Evolutionary conservation across 2,888 invertebrate species (phyloP).

Genomic region (Allygus modestus): DNA sequence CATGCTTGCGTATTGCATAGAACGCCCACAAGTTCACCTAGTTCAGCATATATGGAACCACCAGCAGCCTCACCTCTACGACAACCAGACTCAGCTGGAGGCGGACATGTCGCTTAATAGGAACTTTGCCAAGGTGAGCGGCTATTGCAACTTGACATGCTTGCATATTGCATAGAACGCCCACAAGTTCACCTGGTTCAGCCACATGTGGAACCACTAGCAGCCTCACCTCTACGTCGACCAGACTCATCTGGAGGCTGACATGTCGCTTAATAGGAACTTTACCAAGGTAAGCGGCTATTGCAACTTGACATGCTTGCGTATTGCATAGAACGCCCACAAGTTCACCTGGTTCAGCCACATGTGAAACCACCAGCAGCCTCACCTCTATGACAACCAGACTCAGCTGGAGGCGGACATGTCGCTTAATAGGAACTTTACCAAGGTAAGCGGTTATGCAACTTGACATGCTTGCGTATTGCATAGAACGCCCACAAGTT

Average conservation of each 20-base stretch:
- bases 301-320: no score
- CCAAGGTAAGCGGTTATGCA: background rate
- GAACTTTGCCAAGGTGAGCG: conserved; percentile 71
- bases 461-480: conserved; percentile 63
- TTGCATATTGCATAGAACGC: conserved; percentile 82
- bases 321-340: conserved; percentile 83
- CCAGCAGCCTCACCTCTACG: conserved; percentile 97
- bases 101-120: conserved; percentile 96
- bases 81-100: conserved; percentile 91
- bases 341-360: conserved; percentile 97
- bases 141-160: no score
- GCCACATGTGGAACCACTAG: conserved; percentile 99
- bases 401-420: conserved; percentile 93
- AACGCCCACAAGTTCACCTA: conserved; percentile 92
- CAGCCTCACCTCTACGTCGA: conserved; percentile 97
- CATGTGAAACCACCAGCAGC: conserved; percentile 99
- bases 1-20: conserved; percentile 78
- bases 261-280: conserved; percentile 94
- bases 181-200: conserved; percentile 95
- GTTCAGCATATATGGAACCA: conserved; percentile 99
- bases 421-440: conserved; percentile 87
- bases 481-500: conserved; percentile 90
- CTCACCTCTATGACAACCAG: conserved; percentile 94
- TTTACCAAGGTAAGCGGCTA: background rate
- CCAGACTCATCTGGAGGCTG: conserved; percentile 89